These are phyloP conservation scores for Drosophila siamana DNA, from an alignment of 2,888 invertebrate species.

Conservation along the genomic window DNA sequence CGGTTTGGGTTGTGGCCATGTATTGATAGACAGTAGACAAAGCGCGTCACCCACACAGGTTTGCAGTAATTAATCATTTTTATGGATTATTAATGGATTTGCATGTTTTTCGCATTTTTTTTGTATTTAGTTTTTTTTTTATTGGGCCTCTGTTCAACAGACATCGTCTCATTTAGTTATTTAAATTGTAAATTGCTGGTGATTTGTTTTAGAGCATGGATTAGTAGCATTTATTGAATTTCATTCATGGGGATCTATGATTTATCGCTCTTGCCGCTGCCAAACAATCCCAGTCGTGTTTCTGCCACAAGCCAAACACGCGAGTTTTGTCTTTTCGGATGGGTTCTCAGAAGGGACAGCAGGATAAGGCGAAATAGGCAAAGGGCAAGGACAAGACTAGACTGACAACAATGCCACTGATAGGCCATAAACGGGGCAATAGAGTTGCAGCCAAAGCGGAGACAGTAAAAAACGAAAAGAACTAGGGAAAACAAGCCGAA, in stretches of 20 bases:
- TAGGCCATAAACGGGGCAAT: conserved; percentile 39
- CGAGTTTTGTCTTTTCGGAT: conserved; percentile 40
- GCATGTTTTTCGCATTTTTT: conserved; percentile 30
- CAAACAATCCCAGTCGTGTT: neutral
- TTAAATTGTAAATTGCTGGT: conserved; percentile 51
- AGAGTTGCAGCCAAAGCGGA: conserved; percentile 25
- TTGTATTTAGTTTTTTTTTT: conserved; percentile 28
- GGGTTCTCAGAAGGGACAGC: conserved; percentile 44
- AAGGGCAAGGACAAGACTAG: neutral
- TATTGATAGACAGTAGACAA: conserved; percentile 75
- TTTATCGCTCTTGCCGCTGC: conserved; percentile 23
- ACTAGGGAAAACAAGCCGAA: neutral
- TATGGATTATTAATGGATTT: conserved; percentile 80
- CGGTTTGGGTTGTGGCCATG: conserved; percentile 33
- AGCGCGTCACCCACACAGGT: conserved; percentile 55
- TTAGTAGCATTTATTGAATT: conserved; percentile 55
- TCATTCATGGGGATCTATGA: conserved; percentile 22
- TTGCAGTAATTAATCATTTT: conserved; percentile 81
- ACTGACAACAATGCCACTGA: conserved; percentile 26
- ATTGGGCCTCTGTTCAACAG: conserved; percentile 17
- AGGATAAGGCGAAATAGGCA: neutral
- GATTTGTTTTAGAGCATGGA: conserved; percentile 53
- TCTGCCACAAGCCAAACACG: conserved; percentile 47
- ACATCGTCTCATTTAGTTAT: conserved; percentile 47
- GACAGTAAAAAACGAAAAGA: conserved; percentile 16